Conservation (phyloP, 2,888 invertebrate species). For the Platycheirus albimanus region DNA sequence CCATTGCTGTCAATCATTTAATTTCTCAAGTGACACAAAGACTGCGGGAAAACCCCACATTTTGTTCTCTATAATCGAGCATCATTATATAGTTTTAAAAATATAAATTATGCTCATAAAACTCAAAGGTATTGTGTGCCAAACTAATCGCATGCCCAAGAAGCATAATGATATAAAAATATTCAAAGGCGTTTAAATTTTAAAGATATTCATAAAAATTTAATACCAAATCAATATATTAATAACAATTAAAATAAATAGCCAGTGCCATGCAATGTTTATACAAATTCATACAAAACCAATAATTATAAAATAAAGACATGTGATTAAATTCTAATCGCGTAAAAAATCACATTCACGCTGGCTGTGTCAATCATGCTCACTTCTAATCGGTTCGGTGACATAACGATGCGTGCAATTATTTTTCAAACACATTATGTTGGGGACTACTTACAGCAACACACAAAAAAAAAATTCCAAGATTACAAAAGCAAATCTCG, state of each 20-base stretch:
- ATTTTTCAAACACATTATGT: not conserved
- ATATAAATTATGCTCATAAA: no score
- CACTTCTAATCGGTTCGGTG: not conserved
- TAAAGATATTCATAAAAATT: slow-evolving; percentile 29
- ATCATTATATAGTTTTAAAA: no score
- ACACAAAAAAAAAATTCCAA: not conserved
- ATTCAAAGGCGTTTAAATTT: not conserved
- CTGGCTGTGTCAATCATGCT: slow-evolving; percentile 39
- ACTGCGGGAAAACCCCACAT: no score
- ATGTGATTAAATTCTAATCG: slow-evolving; percentile 57
- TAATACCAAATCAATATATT: slow-evolving; percentile 59
- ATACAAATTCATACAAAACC: slow-evolving; percentile 36
- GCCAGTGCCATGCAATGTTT: slow-evolving; percentile 31
- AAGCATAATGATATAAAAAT: slow-evolving; percentile 33
- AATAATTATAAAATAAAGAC: slow-evolving; percentile 49
- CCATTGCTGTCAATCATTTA: no score
- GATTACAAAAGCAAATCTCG: no score
- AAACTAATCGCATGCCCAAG: slow-evolving; percentile 56
- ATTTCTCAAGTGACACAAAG: no score
- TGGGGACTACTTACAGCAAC: slow-evolving; percentile 15
- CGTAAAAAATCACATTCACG: slow-evolving; percentile 41
- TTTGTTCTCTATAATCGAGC: no score
- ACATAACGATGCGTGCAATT: slow-evolving; percentile 14
- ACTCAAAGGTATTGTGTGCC: not conserved
- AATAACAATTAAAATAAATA: slow-evolving; percentile 50